Conservation (phyloP, 2,888 invertebrate species). For the Metacarcinus magister region DNA sequence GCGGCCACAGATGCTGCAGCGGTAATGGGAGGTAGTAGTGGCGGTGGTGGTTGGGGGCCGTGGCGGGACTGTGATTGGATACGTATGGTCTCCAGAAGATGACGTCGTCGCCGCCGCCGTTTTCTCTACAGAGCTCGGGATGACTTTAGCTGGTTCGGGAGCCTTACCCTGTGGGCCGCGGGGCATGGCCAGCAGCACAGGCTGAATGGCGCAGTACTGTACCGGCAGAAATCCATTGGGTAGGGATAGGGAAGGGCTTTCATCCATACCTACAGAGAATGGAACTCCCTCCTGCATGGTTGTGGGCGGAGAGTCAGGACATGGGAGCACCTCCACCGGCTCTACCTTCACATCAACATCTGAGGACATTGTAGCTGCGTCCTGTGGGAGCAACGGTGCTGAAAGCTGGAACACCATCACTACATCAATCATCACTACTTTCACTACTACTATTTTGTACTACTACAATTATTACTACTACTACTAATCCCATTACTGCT, state of each 20-base stretch:
- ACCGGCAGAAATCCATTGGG: neutral
- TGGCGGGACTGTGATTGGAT: neutral
- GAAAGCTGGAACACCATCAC: neutral
- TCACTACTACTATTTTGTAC: neutral
- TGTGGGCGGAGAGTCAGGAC: neutral
- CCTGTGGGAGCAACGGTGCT: constrained; percentile 16
- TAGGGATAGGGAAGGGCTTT: neutral
- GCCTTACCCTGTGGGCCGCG: neutral
- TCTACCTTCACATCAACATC: neutral
- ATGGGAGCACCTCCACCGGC: neutral
- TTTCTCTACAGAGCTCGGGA: neutral
- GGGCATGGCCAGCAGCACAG: neutral
- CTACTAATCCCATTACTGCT: neutral
- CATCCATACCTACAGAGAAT: neutral
- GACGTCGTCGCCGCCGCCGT: neutral
- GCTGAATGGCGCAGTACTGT: neutral
- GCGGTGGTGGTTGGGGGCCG: neutral
- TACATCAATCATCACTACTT: neutral
- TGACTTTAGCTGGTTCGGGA: neutral
- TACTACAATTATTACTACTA: neutral
- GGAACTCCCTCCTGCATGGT: neutral
- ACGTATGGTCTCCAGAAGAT: constrained; percentile 26
- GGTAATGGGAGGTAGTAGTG: neutral
- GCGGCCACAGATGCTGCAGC: constrained; percentile 73
- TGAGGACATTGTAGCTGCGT: neutral